phyloP scores from a whole-genome alignment of 2,888 invertebrate species.

The Azorinus chamasolen region DNA sequence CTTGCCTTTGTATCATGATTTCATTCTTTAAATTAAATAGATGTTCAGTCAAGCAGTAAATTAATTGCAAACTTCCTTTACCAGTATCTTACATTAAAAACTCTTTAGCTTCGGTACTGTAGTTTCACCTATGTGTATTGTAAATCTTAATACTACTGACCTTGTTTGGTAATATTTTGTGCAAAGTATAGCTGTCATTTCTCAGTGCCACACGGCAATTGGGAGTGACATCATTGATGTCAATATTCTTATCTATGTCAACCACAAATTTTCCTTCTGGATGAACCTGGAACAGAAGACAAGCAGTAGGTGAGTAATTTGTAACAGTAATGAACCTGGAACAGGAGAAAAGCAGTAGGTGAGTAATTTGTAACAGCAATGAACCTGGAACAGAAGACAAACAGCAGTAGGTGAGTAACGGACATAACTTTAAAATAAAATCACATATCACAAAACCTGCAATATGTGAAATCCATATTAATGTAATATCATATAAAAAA shows the following conservation, averaged over 20 bases:
- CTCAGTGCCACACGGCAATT: conserved; percentile 99
- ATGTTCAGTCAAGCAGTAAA: too few species aligned
- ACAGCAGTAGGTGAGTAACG: not conserved
- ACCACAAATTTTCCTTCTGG: conserved; percentile 99
- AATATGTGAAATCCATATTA: too few species aligned
- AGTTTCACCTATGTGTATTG: too few species aligned
- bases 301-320: not conserved
- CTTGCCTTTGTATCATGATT: too few species aligned
- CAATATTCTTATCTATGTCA: conserved; percentile 99
- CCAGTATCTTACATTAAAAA: too few species aligned
- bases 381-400: conserved; percentile 89
- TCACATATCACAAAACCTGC: not conserved
- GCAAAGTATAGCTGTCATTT: conserved; percentile 99
- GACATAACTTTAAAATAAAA: too few species aligned
- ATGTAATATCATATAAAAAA: too few species aligned
- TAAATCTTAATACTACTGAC: conserved; percentile 86
- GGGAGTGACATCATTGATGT: conserved; percentile 98
- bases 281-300: conserved; percentile 90
- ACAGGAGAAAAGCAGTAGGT: not conserved
- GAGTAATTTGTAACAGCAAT: conserved; percentile 87
- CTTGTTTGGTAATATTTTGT: conserved; percentile 99
- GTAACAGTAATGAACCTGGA: conserved; percentile 92
- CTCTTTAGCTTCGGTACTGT: too few species aligned
- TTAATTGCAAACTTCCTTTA: too few species aligned
- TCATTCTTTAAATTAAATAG: too few species aligned